Percentiles rank a stretch among this genome's conserved stretches.
These are phyloP conservation scores for Homarus americanus DNA, from an alignment of 1,140 invertebrate species.

Conservation along the genomic window DNA sequence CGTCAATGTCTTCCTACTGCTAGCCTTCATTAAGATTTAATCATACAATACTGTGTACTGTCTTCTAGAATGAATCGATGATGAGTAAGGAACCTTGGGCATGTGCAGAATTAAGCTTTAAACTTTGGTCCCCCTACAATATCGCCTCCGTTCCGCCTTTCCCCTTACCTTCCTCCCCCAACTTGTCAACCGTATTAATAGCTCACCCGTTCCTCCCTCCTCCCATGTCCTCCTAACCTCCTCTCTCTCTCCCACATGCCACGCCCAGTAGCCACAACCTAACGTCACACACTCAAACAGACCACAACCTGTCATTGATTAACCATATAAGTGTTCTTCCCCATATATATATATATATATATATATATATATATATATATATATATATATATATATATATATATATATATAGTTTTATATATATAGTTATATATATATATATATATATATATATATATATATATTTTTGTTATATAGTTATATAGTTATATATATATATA, in stretches of 20 bases:
- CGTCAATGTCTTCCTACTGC: neutral
- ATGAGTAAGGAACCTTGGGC: neutral
- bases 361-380: too few species aligned
- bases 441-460: slow-evolving; percentile 19
- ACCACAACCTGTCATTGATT: neutral
- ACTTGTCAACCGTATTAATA: neutral
- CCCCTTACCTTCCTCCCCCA: neutral
- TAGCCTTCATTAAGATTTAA: neutral
- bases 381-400: slow-evolving; percentile 19
- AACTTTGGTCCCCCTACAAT: neutral
- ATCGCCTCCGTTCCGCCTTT: neutral
- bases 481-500: too few species aligned
- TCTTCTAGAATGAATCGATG: neutral
- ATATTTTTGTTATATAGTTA: too few species aligned
- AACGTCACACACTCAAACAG: neutral
- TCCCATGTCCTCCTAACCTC: too few species aligned
- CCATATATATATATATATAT: too few species aligned
- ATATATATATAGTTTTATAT: too few species aligned
- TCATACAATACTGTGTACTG: neutral
- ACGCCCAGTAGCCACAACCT: neutral
- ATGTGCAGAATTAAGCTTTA: neutral
- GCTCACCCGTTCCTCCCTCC: neutral
- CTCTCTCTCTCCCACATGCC: neutral
- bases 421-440: too few species aligned
- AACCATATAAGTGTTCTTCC: neutral